These are phyloP conservation scores for Chloebia gouldiae DNA, from an alignment of 2,113 vertebrate species.

Conservation along the genomic window DNA sequence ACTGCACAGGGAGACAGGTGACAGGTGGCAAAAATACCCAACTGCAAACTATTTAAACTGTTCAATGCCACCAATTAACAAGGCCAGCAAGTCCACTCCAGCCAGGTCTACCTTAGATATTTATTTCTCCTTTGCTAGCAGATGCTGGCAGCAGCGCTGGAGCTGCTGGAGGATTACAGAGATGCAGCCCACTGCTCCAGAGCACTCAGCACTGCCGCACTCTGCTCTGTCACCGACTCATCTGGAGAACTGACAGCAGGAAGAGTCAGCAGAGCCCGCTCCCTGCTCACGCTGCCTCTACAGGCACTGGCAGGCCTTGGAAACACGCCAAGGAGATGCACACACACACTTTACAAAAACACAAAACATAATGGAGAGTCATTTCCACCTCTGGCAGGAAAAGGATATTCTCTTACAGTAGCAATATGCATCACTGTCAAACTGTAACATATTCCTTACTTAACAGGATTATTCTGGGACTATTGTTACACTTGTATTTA, in stretches of 20 bases:
- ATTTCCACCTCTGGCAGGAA: not conserved
- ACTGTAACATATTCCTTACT: not conserved
- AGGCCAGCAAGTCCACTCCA: not conserved
- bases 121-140: not conserved
- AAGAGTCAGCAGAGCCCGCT: not conserved
- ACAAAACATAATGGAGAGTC: not conserved
- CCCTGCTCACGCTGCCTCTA: not conserved
- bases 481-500: not conserved
- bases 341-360: not conserved
- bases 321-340: not conserved
- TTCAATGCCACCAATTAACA: not conserved
- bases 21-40: not conserved
- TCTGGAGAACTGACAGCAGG: not conserved
- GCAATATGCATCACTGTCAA: not conserved
- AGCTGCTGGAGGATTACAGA: not conserved
- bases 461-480: not conserved
- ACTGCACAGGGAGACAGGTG: not conserved
- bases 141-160: rapidly evolving
- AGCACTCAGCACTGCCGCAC: not conserved
- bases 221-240: too few relatives aligned
- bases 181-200: rapidly evolving
- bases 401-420: not conserved
- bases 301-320: not conserved
- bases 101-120: not conserved
- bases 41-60: not conserved